These are phyloP conservation scores for Margarornis squamiger DNA, from an alignment of 2,797 vertebrate genomes.

Conservation along the genomic window DNA sequence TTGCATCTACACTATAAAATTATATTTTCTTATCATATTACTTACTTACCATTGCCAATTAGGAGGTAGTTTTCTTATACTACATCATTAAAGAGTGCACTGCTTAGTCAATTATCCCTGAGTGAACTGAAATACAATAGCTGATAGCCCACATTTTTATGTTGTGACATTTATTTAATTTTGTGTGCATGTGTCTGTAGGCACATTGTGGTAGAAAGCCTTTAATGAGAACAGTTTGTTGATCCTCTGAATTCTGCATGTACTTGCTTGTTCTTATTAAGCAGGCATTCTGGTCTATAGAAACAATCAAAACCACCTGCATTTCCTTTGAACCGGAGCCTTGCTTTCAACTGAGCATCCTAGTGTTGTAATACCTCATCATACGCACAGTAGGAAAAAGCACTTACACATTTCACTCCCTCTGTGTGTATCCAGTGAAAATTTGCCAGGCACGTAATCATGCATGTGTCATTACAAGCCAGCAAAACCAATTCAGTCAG, in stretches of 20 bases:
- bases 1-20: not conserved
- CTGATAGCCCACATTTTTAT: constrained; percentile 35
- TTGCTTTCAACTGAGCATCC: constrained; percentile 51
- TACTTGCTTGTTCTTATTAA: constrained; percentile 59
- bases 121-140: constrained; percentile 13
- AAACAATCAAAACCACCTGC: constrained; percentile 61
- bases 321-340: constrained; percentile 56
- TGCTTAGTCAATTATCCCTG: constrained; percentile 1
- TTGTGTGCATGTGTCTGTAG: constrained; percentile 27
- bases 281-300: constrained; percentile 21
- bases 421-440: constrained; percentile 33
- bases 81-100: not conserved
- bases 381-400: constrained; percentile 56
- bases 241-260: constrained; percentile 44
- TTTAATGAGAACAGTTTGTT: constrained; percentile 61
- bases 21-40: constrained; percentile 6
- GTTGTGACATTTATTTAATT: constrained; percentile 50
- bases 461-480: constrained; percentile 33
- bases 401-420: constrained; percentile 47
- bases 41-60: not conserved
- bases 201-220: constrained; percentile 12
- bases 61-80: constrained; percentile 8
- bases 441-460: constrained; percentile 55
- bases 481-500: not conserved
- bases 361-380: constrained; percentile 58